Conservation (phyloP, 2,113 vertebrate species). For the Ciconia stormi region DNA sequence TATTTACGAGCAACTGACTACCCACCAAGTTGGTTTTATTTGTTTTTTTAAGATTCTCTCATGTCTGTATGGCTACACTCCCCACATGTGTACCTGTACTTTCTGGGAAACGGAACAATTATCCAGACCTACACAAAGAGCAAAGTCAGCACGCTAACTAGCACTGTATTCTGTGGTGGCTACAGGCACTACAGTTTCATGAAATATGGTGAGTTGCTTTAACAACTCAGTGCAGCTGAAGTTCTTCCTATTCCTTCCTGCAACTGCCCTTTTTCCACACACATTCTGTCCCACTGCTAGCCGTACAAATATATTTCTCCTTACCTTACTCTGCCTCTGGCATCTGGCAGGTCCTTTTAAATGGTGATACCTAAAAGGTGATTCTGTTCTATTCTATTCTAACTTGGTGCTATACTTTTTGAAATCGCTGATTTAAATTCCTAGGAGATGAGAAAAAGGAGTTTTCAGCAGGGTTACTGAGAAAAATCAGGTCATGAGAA, state of each 20-base stretch:
- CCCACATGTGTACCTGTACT: background rate
- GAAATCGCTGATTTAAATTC: background rate
- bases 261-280: background rate
- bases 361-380: background rate
- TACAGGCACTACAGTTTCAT: background rate
- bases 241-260: background rate
- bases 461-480: background rate
- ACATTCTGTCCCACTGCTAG: background rate
- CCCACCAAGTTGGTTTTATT: background rate
- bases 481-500: background rate
- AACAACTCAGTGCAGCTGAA: background rate
- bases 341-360: background rate
- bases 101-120: background rate
- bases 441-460: background rate
- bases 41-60: background rate
- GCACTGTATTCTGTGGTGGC: background rate
- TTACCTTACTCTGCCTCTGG: background rate
- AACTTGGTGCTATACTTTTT: background rate
- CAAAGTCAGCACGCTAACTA: background rate
- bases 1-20: background rate
- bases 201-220: background rate
- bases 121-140: background rate
- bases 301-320: too few species aligned
- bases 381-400: background rate
- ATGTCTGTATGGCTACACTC: background rate